These are phyloP conservation scores for Pristiophorus japonicus DNA, from an alignment of 2,113 vertebrate species.

Conservation along the genomic window DNA sequence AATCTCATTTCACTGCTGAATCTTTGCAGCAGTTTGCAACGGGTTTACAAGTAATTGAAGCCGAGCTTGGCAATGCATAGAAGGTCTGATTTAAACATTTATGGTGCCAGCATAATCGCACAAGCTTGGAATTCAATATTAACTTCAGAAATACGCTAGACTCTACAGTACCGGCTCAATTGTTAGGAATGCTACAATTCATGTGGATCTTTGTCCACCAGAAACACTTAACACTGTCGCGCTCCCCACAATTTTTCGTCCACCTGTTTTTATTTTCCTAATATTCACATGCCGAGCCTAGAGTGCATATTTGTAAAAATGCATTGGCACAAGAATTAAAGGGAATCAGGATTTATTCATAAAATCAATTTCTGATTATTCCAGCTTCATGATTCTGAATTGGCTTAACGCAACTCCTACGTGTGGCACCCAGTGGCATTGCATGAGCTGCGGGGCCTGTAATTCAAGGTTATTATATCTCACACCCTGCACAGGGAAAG, in stretches of 20 bases:
- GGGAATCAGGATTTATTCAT: not conserved
- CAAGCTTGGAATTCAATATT: not conserved
- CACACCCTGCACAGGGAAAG: too few relatives aligned
- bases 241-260: not conserved
- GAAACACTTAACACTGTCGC: too few relatives aligned
- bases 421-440: too few relatives aligned
- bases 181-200: too few relatives aligned
- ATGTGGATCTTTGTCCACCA: too few relatives aligned
- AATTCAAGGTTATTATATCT: too few relatives aligned
- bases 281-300: too few relatives aligned
- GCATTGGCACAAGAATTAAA: not conserved
- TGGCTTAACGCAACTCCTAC: not conserved
- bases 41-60: not conserved
- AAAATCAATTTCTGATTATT: not conserved
- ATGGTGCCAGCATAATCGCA: not conserved
- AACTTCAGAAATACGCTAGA: not conserved
- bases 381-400: not conserved
- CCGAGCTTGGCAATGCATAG: not conserved
- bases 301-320: not conserved
- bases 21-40: not conserved
- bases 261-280: not conserved
- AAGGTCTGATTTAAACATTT: not conserved
- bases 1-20: not conserved
- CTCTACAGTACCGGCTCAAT: too few relatives aligned
- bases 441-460: too few relatives aligned